Evolutionary conservation across 2,888 invertebrate species (phyloP).

Genomic region (Macaria notata): DNA sequence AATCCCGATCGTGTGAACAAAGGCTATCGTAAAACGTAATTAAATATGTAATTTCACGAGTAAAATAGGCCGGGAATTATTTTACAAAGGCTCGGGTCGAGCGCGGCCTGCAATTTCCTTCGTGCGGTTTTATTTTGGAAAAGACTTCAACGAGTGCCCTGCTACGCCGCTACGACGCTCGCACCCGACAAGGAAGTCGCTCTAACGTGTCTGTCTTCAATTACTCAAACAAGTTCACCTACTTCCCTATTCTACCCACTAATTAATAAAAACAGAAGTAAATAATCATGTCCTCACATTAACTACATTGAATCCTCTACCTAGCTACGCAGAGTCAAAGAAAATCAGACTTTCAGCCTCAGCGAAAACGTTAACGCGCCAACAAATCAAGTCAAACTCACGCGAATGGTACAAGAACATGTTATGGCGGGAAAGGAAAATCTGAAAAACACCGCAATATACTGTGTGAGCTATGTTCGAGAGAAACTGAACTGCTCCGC

Average conservation of each 20-base stretch:
- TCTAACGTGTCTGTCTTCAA: too few species aligned
- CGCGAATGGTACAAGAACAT: constrained; percentile 52
- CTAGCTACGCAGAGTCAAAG: constrained; percentile 5
- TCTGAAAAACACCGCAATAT: constrained; percentile 58
- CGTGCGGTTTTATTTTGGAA: constrained; percentile 43
- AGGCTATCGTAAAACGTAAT: constrained; percentile 9
- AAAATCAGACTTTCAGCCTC: constrained; percentile 12
- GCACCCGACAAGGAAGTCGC: neutral
- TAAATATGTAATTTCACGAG: constrained; percentile 12
- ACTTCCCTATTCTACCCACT: too few species aligned
- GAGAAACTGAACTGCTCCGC: constrained; percentile 60
- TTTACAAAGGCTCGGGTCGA: neutral
- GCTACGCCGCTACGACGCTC: constrained; percentile 39
- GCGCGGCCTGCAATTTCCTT: constrained; percentile 14
- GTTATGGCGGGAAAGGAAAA: constrained; percentile 57
- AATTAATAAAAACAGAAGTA: too few species aligned
- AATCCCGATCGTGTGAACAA: constrained; percentile 11
- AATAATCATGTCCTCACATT: too few species aligned
- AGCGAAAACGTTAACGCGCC: constrained; percentile 27
- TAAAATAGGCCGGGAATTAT: constrained; percentile 11
- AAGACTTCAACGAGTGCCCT: constrained; percentile 49
- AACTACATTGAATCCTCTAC: neutral
- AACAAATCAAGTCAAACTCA: constrained; percentile 34
- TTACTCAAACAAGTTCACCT: too few species aligned
- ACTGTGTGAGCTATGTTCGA: constrained; percentile 55